A percentile compares a stretch with the other conserved stretches of the same genome.
Evolutionary conservation across 1,140 invertebrate species (phyloP).

Genomic region (Onthophagus taurus): DNA sequence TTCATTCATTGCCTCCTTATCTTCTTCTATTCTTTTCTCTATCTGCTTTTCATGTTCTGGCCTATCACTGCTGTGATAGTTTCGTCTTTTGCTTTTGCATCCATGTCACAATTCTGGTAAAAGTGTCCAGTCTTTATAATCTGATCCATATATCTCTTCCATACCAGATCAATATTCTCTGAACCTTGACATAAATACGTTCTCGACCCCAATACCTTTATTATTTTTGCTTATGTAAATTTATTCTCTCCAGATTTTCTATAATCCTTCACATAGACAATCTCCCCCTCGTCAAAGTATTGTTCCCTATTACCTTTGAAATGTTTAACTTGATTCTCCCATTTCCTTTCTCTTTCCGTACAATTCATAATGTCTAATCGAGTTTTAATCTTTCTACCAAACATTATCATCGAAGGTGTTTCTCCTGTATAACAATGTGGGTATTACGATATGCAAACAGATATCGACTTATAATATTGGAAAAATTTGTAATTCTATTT

Average conservation of each 20-base stretch:
- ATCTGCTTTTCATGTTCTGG: too few relatives aligned
- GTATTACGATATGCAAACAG: conserved; percentile 19
- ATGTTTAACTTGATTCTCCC: background rate
- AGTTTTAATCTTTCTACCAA: background rate
- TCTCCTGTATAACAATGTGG: conserved; percentile 19
- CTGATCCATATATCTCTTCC: background rate
- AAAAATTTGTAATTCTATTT: too few relatives aligned
- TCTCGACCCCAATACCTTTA: conserved; percentile 1
- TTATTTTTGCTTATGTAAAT: conserved; percentile 14
- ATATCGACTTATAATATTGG: conserved; percentile 18
- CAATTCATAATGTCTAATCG: background rate
- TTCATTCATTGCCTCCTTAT: too few relatives aligned
- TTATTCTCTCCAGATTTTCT: conserved; percentile 19
- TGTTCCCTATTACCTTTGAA: conserved; percentile 15
- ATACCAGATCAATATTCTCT: background rate
- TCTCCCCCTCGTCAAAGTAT: conserved; percentile 18
- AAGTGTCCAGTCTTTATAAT: background rate
- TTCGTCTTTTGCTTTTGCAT: too few relatives aligned
- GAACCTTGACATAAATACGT: conserved; percentile 16
- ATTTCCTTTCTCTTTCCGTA: background rate
- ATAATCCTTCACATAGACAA: conserved; percentile 21
- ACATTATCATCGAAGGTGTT: conserved; percentile 9
- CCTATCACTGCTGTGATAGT: too few relatives aligned
- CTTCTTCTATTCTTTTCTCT: too few relatives aligned
- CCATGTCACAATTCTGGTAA: background rate